phyloP scores from a whole-genome alignment of 2,113 vertebrate species.

The Nibea coibor region DNA sequence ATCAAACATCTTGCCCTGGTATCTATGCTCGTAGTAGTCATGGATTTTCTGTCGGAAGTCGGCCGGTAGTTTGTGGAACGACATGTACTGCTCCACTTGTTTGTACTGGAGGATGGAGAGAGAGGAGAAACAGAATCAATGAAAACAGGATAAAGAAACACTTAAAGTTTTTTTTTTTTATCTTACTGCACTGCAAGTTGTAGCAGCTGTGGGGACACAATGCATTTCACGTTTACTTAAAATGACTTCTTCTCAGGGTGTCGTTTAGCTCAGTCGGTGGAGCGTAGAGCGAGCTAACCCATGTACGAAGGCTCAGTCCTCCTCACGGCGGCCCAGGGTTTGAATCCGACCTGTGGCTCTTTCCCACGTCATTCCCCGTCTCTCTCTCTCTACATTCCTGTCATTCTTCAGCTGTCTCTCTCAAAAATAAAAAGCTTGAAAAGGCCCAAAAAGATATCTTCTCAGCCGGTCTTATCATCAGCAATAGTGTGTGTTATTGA shows the following conservation, averaged over 20 bases:
- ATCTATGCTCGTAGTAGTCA: slow-evolving; percentile 97
- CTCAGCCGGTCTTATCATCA: not conserved
- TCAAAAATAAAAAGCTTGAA: no score
- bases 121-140: slow-evolving; percentile 26
- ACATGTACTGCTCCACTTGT: slow-evolving; percentile 99
- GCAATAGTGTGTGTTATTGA: not conserved
- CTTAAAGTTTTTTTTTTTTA: not conserved
- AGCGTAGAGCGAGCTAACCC: no score
- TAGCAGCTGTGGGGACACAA: not conserved
- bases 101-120: slow-evolving; percentile 89
- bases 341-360: no score
- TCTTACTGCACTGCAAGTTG: not conserved
- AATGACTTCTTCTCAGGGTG: not conserved
- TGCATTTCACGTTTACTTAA: not conserved
- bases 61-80: slow-evolving; percentile 96
- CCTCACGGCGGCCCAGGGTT: no score
- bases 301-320: no score
- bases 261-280: no score
- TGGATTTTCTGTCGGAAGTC: slow-evolving; percentile 98
- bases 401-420: no score
- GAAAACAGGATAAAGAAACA: not conserved
- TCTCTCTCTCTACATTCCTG: no score
- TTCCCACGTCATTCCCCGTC: no score
- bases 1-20: slow-evolving; percentile 99
- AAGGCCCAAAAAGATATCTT: no score